Percentiles rank a stretch among this genome's conserved stretches.
These are phyloP conservation scores for Ptychodera flava DNA, from an alignment of 35 echinoderm and acorn worm species.

Conservation along the genomic window DNA sequence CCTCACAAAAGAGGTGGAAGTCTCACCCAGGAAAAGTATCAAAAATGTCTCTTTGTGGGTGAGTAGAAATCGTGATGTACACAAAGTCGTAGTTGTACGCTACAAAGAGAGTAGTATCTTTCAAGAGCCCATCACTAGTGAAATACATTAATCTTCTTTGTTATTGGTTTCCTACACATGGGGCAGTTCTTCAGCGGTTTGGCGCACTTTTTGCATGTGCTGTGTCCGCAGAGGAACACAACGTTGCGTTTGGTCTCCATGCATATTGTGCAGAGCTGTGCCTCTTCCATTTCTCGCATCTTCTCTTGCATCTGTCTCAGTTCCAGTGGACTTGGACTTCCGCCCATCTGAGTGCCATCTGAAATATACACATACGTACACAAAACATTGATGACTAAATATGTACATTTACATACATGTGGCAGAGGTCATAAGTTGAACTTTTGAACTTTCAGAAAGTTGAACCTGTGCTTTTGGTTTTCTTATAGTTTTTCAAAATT, in stretches of 20 bases:
- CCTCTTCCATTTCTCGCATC: slow-evolving; percentile 35
- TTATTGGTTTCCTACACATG: slow-evolving; percentile 87
- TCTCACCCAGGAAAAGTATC: too few species aligned
- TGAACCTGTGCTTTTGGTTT: too few species aligned
- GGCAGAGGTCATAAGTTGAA: too few species aligned
- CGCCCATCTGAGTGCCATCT: not conserved
- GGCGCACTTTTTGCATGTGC: slow-evolving; percentile 81
- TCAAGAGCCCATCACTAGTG: too few species aligned
- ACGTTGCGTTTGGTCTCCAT: slow-evolving; percentile 69
- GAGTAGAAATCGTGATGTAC: too few species aligned
- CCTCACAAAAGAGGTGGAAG: too few species aligned
- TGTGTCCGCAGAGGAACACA: slow-evolving; percentile 84
- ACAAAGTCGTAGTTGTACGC: too few species aligned
- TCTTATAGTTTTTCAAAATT: too few species aligned
- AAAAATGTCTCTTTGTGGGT: too few species aligned
- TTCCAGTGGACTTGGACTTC: not conserved
- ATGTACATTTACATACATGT: too few species aligned
- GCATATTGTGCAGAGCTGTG: slow-evolving; percentile 74
- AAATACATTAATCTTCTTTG: slow-evolving; percentile 77
- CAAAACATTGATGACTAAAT: not conserved
- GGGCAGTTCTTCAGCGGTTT: slow-evolving; percentile 86
- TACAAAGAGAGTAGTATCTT: too few species aligned
- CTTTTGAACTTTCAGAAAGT: too few species aligned
- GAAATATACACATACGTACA: not conserved
- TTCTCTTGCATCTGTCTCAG: slow-evolving; percentile 10